Conservation (phyloP, 2,113 vertebrate species). For the Ceuthmochares aereus region DNA sequence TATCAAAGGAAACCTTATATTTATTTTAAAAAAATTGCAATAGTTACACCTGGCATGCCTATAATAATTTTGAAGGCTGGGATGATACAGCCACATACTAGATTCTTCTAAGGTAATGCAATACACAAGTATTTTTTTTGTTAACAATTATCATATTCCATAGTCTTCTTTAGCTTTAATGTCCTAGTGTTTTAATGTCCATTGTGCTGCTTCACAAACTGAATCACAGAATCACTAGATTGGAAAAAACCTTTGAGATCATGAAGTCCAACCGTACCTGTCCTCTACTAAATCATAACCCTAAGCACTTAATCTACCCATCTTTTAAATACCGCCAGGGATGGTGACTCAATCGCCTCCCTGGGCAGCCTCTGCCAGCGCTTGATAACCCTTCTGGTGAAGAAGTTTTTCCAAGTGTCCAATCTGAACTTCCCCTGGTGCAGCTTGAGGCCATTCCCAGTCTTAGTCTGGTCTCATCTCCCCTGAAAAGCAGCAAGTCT, state of each 20-base stretch:
- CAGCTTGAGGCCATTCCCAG: too few relatives aligned
- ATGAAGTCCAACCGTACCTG: too few relatives aligned
- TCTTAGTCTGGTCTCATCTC: too few relatives aligned
- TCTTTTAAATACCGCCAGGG: too few relatives aligned
- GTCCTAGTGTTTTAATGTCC: not conserved
- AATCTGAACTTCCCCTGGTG: too few relatives aligned
- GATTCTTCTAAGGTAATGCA: not conserved
- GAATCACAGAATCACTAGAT: not conserved
- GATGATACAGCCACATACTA: not conserved
- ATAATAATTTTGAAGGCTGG: not conserved
- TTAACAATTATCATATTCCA: not conserved
- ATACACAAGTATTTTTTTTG: not conserved
- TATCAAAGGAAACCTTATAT: constrained; percentile 28
- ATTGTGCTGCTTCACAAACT: constrained; percentile 17
- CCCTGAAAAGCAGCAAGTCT: not conserved
- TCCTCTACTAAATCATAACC: too few relatives aligned
- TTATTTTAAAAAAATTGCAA: not conserved
- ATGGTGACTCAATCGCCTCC: too few relatives aligned
- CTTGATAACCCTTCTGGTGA: too few relatives aligned
- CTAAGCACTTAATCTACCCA: too few relatives aligned
- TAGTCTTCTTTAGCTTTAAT: constrained; percentile 16
- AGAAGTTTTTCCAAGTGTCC: too few relatives aligned
- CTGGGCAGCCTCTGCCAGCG: too few relatives aligned
- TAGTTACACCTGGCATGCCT: not conserved
- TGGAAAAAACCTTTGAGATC: too few relatives aligned